Evolutionary conservation across 2,888 invertebrate genomes (phyloP).

Genomic region (Macrosoma leucophasiata): DNA sequence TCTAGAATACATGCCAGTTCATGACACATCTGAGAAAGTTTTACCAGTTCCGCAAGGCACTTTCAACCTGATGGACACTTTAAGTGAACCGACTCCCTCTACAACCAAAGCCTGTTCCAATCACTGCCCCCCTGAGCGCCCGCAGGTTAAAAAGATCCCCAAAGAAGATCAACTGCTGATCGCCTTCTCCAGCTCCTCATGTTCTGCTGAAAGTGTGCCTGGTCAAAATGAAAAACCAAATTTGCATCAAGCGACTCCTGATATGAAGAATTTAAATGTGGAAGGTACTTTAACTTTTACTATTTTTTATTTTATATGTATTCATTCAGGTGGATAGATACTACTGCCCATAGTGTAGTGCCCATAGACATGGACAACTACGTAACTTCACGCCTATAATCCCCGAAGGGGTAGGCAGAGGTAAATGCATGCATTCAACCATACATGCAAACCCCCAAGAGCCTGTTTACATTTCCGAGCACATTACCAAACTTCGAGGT

Average conservation of each 20-base stretch:
- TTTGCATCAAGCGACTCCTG: conserved; percentile 29
- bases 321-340: too few species aligned
- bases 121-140: conserved; percentile 38
- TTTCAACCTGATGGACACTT: conserved; percentile 48
- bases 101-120: conserved; percentile 43
- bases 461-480: too few species aligned
- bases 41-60: conserved; percentile 20
- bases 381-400: too few species aligned
- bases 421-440: too few species aligned
- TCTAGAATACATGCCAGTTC: conserved; percentile 44
- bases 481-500: too few species aligned
- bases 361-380: too few species aligned
- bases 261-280: conserved; percentile 30
- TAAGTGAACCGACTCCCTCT: conserved; percentile 50
- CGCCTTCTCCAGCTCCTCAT: conserved; percentile 50
- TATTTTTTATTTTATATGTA: neutral
- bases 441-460: too few species aligned
- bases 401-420: too few species aligned
- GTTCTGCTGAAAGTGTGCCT: conserved; percentile 52
- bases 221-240: too few species aligned
- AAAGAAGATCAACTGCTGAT: conserved; percentile 48
- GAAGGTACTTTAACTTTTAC: conserved; percentile 33
- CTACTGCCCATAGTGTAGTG: too few species aligned
- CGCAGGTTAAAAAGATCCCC: conserved; percentile 31
- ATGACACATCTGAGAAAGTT: conserved; percentile 33